A percentile compares a stretch with the other conserved stretches of the same genome.
Conservation (phyloP, 1,140 invertebrate genomes). For the Diorhabda elongata region DNA sequence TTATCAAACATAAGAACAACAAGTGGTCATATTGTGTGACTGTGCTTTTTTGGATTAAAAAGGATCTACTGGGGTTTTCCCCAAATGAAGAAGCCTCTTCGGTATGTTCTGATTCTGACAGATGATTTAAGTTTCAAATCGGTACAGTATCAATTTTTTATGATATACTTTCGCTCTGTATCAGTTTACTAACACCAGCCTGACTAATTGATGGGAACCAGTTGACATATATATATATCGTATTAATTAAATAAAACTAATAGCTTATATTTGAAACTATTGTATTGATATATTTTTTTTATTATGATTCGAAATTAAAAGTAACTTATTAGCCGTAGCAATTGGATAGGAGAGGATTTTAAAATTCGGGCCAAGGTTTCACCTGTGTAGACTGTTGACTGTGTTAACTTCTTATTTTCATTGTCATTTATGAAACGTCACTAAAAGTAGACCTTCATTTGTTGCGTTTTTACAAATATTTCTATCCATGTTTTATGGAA, state of each 20-base stretch:
- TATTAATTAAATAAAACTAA: no score
- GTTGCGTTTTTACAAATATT: background rate
- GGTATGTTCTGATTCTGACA: constrained; percentile 13
- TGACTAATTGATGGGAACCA: background rate
- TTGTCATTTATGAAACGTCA: background rate
- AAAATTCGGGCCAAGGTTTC: constrained; percentile 11
- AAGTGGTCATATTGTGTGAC: constrained; percentile 10
- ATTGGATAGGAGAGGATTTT: background rate
- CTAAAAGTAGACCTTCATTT: background rate
- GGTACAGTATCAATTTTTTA: constrained; percentile 17
- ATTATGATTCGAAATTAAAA: no score
- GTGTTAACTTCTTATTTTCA: constrained; percentile 7
- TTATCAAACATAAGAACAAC: constrained; percentile 11
- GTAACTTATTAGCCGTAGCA: background rate
- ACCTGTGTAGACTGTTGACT: constrained; percentile 10
- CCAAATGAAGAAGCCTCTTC: constrained; percentile 17
- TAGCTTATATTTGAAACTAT: no score
- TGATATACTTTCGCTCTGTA: background rate
- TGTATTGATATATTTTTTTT: no score
- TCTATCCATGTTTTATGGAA: background rate
- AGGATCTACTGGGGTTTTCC: constrained; percentile 13
- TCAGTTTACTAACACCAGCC: background rate
- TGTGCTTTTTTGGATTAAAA: constrained; percentile 16
- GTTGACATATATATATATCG: background rate
- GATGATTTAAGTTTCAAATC: constrained; percentile 16